Conservation (phyloP, 1,140 invertebrate genomes). For the Neodiprion virginianus region DNA sequence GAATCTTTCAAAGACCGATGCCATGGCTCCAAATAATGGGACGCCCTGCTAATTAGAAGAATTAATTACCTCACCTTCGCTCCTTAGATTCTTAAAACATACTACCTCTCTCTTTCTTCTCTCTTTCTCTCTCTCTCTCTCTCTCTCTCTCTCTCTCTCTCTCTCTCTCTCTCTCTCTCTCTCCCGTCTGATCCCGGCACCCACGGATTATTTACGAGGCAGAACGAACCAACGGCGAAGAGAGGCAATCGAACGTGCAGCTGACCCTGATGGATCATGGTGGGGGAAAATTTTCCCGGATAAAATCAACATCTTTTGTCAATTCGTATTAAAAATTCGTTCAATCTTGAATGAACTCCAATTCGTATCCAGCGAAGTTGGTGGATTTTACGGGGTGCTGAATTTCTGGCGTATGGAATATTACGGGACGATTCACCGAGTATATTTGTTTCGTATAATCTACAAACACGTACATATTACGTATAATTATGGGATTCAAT, state of each 20-base stretch:
- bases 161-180: neutral
- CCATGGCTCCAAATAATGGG: neutral
- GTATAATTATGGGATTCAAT: no score
- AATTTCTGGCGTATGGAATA: no score
- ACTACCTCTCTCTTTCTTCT: neutral
- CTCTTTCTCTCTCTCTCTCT: neutral
- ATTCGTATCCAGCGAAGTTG: no score
- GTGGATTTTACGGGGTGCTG: no score
- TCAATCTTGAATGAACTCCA: no score
- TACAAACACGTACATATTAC: no score
- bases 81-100: neutral
- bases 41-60: constrained; percentile 3
- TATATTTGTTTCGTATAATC: no score
- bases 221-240: neutral
- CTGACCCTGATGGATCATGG: neutral
- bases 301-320: no score
- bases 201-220: neutral
- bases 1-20: neutral
- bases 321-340: no score
- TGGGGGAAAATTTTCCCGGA: no score
- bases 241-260: neutral
- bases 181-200: neutral
- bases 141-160: neutral
- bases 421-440: no score
- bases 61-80: neutral